A percentile compares a stretch with the other conserved stretches of the same genome.
Conservation (phyloP, 1,140 invertebrate species). For the Tribolium castaneum region DNA sequence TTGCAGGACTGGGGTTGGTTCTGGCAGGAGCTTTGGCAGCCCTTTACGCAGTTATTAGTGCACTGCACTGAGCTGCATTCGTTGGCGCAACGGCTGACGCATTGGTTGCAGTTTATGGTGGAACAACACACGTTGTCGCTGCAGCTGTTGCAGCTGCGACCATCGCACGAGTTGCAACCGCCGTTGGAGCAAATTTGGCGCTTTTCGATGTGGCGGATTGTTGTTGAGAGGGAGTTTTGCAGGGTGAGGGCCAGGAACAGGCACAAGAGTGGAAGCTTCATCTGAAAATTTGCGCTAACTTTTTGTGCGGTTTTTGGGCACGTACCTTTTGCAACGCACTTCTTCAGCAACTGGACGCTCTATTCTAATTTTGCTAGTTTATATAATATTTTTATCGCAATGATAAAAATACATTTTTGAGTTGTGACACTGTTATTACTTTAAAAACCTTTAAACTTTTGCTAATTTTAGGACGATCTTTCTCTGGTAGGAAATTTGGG, state of each 20-base stretch:
- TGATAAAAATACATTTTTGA: constrained; percentile 22
- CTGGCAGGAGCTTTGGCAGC: not conserved
- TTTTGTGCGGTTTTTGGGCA: not conserved
- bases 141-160: not conserved
- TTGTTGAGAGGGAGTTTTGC: too few relatives aligned
- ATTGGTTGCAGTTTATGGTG: not conserved
- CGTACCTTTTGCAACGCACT: constrained; percentile 4
- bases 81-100: constrained; percentile 5
- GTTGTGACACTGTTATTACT: constrained; percentile 6
- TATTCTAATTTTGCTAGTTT: constrained; percentile 19
- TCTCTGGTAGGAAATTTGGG: too few relatives aligned
- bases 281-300: not conserved
- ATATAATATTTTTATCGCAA: constrained; percentile 26
- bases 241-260: not conserved
- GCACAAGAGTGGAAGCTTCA: not conserved
- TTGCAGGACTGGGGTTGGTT: not conserved
- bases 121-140: not conserved
- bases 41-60: constrained; percentile 1
- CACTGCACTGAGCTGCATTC: not conserved
- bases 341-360: not conserved
- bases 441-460: constrained; percentile 20
- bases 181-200: not conserved
- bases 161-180: not conserved
- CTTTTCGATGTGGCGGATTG: not conserved
- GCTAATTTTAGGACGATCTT: too few relatives aligned